phyloP scores from a whole-genome alignment of 2,113 vertebrate species.

The Catagonus wagneri region DNA sequence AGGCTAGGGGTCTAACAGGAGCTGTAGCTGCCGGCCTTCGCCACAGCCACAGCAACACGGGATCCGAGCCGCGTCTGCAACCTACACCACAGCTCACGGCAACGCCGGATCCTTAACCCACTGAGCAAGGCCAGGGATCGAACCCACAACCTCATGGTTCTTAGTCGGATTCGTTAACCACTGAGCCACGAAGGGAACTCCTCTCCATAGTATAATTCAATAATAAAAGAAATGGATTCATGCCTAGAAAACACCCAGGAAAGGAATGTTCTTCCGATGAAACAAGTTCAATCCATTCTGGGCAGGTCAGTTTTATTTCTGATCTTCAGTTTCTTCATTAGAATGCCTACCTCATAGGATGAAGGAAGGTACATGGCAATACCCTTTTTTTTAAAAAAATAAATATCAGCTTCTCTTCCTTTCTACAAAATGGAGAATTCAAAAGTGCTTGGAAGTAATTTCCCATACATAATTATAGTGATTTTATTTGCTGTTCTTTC shows the following conservation, averaged over 20 bases:
- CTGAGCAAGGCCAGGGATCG: too few relatives aligned
- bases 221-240: not conserved
- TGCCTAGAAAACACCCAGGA: not conserved
- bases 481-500: conserved; percentile 13
- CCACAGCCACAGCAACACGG: too few relatives aligned
- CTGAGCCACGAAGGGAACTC: too few relatives aligned
- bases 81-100: too few relatives aligned
- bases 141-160: too few relatives aligned
- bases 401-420: not conserved
- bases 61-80: too few relatives aligned
- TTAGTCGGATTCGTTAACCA: too few relatives aligned
- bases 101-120: too few relatives aligned
- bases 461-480: not conserved
- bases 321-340: not conserved
- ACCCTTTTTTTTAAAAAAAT: not conserved
- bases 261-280: not conserved
- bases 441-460: not conserved
- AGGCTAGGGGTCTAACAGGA: too few relatives aligned
- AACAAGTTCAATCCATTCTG: not conserved
- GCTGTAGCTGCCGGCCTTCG: too few relatives aligned
- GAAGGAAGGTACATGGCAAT: not conserved
- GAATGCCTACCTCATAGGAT: not conserved
- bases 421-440: not conserved
- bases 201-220: not conserved
- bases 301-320: not conserved